A percentile compares a stretch with the other conserved stretches of the same genome.
phyloP scores from a whole-genome alignment of 2,888 invertebrate species.

The Eueremaeus valkanovi region DNA sequence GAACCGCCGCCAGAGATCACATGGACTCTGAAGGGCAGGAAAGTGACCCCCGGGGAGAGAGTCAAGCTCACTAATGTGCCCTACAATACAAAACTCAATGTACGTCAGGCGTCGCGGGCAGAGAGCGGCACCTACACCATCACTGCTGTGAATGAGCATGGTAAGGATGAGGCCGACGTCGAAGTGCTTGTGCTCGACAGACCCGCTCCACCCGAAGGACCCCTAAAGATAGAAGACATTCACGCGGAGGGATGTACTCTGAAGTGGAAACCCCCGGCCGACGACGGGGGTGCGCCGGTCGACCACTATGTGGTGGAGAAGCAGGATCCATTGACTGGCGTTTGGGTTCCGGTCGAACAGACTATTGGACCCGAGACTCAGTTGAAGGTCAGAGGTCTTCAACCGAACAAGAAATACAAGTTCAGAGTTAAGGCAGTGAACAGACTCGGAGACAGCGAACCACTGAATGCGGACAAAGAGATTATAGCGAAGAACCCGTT shows the following conservation, averaged over 20 bases:
- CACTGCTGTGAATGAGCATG: constrained; percentile 75
- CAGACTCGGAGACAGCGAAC: constrained; percentile 68
- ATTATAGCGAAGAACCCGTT: constrained; percentile 69
- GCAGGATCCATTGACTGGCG: constrained; percentile 58
- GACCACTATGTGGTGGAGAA: constrained; percentile 93
- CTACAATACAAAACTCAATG: constrained; percentile 79
- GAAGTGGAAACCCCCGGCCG: constrained; percentile 88
- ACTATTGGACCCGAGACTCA: constrained; percentile 90
- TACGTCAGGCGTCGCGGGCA: constrained; percentile 71
- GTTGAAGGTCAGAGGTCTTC: constrained; percentile 65
- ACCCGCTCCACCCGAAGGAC: constrained; percentile 81
- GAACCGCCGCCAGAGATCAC: constrained; percentile 85
- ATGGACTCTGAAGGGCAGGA: constrained; percentile 80
- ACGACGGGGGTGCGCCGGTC: constrained; percentile 93
- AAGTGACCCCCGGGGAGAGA: constrained; percentile 52
- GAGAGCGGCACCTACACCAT: constrained; percentile 83
- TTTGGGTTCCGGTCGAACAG: constrained; percentile 87
- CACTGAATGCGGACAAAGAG: constrained; percentile 79
- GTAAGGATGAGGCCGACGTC: constrained; percentile 76
- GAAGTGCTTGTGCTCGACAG: constrained; percentile 80
- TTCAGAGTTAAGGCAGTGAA: constrained; percentile 60
- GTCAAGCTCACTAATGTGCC: constrained; percentile 82
- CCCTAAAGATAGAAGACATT: constrained; percentile 77
- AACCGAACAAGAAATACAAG: constrained; percentile 58
- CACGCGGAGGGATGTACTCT: constrained; percentile 80